phyloP scores from a whole-genome alignment of 2,888 invertebrate genomes.

The Eristalis intricaria region DNA sequence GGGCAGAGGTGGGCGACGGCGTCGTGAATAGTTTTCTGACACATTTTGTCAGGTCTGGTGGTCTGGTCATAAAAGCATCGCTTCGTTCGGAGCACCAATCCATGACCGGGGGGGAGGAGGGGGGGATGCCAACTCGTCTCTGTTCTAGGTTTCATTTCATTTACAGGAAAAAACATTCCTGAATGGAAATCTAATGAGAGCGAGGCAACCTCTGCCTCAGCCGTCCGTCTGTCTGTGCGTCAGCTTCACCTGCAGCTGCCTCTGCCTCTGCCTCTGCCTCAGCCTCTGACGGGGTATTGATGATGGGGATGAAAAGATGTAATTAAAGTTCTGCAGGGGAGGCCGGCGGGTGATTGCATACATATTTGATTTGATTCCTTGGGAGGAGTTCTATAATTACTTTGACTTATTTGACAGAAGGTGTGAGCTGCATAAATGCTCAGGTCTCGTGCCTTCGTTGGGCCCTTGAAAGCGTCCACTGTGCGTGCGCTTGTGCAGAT shows the following conservation, averaged over 20 bases:
- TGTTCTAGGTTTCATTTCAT: constrained; percentile 15
- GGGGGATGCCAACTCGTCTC: not conserved
- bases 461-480: no score
- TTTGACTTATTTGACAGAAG: constrained; percentile 38
- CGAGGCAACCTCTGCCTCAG: not conserved
- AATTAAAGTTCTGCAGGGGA: constrained; percentile 45
- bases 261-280: not conserved
- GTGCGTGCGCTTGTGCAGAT: no score
- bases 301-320: constrained; percentile 49
- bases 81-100: not conserved
- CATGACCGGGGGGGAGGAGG: not conserved
- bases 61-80: constrained; percentile 19
- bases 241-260: not conserved
- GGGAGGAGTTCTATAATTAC: constrained; percentile 58
- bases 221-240: not conserved
- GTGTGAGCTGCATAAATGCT: constrained; percentile 36
- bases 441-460: no score
- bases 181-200: constrained; percentile 66
- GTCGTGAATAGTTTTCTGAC: constrained; percentile 55
- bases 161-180: constrained; percentile 31
- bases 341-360: constrained; percentile 29
- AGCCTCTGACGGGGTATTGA: not conserved
- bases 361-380: constrained; percentile 41
- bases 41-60: constrained; percentile 55
- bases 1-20: not conserved